A percentile compares a stretch with the other conserved stretches of the same genome.
These are phyloP conservation scores for Merodon equestris DNA, from an alignment of 2,888 invertebrate species.

Conservation along the genomic window DNA sequence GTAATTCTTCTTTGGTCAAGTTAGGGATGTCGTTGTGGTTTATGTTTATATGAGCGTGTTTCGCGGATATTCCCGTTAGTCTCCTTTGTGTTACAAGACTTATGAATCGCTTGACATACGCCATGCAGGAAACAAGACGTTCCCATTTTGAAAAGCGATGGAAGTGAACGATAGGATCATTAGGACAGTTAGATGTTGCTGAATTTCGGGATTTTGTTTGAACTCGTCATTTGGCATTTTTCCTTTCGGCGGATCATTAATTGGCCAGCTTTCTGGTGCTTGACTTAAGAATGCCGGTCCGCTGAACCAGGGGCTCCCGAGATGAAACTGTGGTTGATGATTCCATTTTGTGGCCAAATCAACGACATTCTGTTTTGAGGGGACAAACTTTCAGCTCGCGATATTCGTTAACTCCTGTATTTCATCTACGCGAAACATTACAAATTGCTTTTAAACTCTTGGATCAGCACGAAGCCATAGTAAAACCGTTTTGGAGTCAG, in stretches of 20 bases:
- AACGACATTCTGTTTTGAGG: conserved; percentile 58
- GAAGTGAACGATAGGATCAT: neutral
- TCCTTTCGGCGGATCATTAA: neutral
- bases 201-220: neutral
- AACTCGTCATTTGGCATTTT: neutral
- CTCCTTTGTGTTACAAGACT: conserved; percentile 3
- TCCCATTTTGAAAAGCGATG: conserved; percentile 27
- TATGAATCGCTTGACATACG: conserved; percentile 19
- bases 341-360: conserved; percentile 64
- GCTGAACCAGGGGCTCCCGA: conserved; percentile 39
- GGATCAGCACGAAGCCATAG: conserved; percentile 69
- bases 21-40: neutral
- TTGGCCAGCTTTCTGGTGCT: conserved; percentile 25
- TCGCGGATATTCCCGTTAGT: conserved; percentile 16
- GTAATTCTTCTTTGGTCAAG: conserved; percentile 18
- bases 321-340: neutral
- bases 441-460: conserved; percentile 61
- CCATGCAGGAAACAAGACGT: conserved; percentile 18
- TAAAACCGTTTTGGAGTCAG: conserved; percentile 71
- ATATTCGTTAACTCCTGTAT: conserved; percentile 56
- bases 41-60: conserved; percentile 8
- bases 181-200: conserved; percentile 5
- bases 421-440: conserved; percentile 57
- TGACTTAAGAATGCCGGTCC: conserved; percentile 51
- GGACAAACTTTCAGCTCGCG: conserved; percentile 44